Conservation (phyloP, 2,797 vertebrate species). For the Margarornis squamiger region DNA sequence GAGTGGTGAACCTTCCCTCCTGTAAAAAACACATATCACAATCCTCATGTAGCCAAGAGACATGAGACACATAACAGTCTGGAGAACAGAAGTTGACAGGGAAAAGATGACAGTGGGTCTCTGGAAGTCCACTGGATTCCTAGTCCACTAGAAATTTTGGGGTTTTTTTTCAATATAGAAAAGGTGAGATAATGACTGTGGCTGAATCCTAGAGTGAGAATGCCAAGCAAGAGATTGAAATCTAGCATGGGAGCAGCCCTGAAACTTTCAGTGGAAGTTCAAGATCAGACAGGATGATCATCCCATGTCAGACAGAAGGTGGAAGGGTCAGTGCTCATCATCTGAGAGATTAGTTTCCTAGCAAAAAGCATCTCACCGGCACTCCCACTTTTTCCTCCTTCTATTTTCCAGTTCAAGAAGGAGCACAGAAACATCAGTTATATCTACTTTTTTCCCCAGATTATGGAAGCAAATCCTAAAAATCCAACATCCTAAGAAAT, state of each 20-base stretch:
- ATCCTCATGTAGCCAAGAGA: neutral
- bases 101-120: neutral
- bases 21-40: neutral
- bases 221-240: neutral
- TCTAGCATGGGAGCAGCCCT: neutral
- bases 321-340: neutral
- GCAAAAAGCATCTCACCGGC: neutral
- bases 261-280: neutral
- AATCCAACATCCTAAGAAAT: neutral
- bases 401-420: neutral
- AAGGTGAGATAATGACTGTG: neutral
- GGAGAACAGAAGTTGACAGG: neutral
- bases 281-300: neutral
- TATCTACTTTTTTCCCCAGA: neutral
- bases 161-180: neutral
- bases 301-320: accelerated
- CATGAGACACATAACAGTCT: neutral
- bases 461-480: neutral
- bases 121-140: neutral
- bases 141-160: neutral
- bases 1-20: neutral
- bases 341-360: neutral
- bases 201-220: neutral
- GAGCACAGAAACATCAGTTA: neutral
- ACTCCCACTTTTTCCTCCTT: accelerated